Evolutionary conservation across 2,113 vertebrate species (phyloP), one percentile per base, ranked within the genome.

Genomic region (Melospiza georgiana): DNA sequence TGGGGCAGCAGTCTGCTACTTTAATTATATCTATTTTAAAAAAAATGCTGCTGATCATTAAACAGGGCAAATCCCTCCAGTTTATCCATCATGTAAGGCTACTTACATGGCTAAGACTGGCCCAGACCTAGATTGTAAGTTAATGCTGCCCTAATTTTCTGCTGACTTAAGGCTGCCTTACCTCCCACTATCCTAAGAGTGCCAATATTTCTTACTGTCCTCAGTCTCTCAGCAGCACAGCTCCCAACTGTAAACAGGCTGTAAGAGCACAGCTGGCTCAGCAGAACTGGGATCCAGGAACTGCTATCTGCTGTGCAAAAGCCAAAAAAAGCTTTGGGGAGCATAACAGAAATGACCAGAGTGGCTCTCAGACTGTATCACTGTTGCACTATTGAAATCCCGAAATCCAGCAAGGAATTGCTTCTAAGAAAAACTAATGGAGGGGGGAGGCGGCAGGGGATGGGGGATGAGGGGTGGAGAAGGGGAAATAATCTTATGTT

Each of bases 251-350:
- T 95, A 96, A 97, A 96, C 86, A 96, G 52, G 39, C 63, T 79
- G 66, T 85, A 73, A 88, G 67, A 83, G 68, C 82, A 33, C 90
- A 95, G 94, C 88, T 95, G 92, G 88, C 92, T 95, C 95, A 95
- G 95, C 90, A 94, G 74, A 93, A 94, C 58, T 39, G 28, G 63
- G 82, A 93, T 96, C 67, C 75, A 93, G 85, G 82, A 90, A 90
- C 39, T 92, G 85, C 75, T 88, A 79, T 93, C 85, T 85, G 27
- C 75, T 66, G 46, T 58, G 59, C 58, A 88, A 79, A 90, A 94
- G 88, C 78, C 79, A 93, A 83, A 88, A 96, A 84, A 39, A 79
- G 87, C 69, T 91, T 85, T n/a, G 67, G 51, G 67, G 63, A 90
- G 30, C n/a, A 13, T 41, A 95, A 69, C 46, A 93, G n/a, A 76